Conservation (phyloP, 1,140 invertebrate genomes). For the Octopus sinensis region DNA sequence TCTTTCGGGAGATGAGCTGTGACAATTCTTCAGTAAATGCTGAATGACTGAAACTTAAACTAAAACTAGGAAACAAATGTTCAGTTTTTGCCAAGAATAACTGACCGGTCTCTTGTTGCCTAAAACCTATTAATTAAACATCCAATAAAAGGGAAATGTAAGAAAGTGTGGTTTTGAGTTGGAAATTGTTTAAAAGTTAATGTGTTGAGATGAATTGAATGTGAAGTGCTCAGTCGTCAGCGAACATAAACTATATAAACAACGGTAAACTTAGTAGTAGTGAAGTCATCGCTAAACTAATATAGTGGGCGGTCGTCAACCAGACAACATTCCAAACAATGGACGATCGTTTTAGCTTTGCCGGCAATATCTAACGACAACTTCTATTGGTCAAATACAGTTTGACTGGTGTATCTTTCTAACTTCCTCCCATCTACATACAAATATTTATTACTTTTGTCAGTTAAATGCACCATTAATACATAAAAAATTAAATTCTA, state of each 20-base stretch:
- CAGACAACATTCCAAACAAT: not conserved
- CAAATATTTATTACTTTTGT: no score
- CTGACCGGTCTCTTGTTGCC: not conserved
- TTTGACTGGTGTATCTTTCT: no score
- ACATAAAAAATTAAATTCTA: no score
- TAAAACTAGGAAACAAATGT: not conserved
- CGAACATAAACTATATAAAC: not conserved
- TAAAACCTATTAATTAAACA: not conserved
- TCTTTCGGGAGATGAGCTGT: not conserved
- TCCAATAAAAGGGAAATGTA: not conserved
- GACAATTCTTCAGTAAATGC: not conserved
- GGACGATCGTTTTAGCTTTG: not conserved
- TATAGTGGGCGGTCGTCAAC: not conserved
- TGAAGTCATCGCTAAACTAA: not conserved
- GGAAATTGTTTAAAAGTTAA: not conserved
- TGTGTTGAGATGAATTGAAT: not conserved
- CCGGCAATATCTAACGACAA: no score
- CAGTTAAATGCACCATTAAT: no score
- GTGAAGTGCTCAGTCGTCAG: not conserved
- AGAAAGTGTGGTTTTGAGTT: not conserved
- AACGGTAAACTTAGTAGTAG: not conserved
- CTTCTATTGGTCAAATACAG: no score
- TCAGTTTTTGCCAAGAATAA: not conserved
- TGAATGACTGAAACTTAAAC: not conserved
- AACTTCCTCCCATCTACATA: no score